Evolutionary conservation across 2,113 vertebrate genomes (phyloP), one percentile per base, ranked within the genome.

Genomic region (Thalassoma bifasciatum): DNA sequence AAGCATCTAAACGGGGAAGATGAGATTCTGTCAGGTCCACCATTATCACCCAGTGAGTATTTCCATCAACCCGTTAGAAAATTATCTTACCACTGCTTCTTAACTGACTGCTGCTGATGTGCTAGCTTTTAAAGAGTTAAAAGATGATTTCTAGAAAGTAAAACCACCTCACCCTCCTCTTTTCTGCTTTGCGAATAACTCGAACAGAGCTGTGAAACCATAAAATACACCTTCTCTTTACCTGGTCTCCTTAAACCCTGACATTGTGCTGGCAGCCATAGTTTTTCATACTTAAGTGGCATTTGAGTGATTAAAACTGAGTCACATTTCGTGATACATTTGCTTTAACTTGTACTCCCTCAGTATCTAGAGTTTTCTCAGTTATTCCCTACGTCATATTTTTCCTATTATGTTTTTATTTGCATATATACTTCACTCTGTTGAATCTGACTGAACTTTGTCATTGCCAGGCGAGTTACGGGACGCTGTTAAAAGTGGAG

Each of bases 401-500:
- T 42, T 42, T 11, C 4, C 14, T 42, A 13, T 11, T 42, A 13
- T 38, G 37, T 11, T 11, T 38, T 38, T 5, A 38, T 38, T 38
- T 38, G 37, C 8, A n/a, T n/a, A 10, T 1, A 11, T 8, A 38
- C 37, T 12, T 1, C 10, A 3, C 30, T 59, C 10, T 71, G 16
- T 17, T 8, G 50, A 0, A 21, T 47, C 42, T 51, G 8, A 1
- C 46, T 75, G 6, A 53, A 11, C 17, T 34, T 11, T 78, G 53
- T 66, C 40, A 2, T 51, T 65, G 80, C 62, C 82, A 99, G 98
- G 91, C 89, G 93, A 96, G 49, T 86, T 99, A 82, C 95, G 97
- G 49, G 97, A 99, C 79, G 97, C 97, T 66, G 96, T 99, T 81
- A 99, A 98, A 92, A 97, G 94, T 82, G 97, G 97, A 34, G 95